Conservation (phyloP, 2,888 invertebrate genomes). For the Horisme vitalbata region DNA sequence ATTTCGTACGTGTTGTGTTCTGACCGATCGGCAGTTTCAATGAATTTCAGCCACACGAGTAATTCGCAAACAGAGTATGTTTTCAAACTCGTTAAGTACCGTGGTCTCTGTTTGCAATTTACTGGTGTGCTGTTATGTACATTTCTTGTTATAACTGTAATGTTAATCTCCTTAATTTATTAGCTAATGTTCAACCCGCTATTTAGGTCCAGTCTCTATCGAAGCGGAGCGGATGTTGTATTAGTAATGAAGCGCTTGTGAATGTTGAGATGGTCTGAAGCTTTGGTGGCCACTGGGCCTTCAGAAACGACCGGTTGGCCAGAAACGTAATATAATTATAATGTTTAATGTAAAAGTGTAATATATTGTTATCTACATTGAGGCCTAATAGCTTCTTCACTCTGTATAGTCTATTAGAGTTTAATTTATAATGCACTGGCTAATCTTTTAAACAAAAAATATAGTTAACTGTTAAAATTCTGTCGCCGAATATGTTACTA, state of each 20-base stretch:
- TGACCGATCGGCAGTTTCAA: conserved; percentile 9
- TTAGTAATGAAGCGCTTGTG: not conserved
- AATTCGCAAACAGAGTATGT: conserved; percentile 1
- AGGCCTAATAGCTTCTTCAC: conserved; percentile 60
- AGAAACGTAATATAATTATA: conserved; percentile 21
- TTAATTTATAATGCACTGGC: conserved; percentile 33
- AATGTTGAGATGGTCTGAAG: not conserved
- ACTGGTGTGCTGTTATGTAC: conserved; percentile 26
- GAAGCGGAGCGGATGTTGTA: not conserved
- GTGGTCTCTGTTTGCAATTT: conserved; percentile 1
- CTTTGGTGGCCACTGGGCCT: not conserved
- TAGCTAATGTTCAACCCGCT: conserved; percentile 7
- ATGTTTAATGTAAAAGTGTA: conserved; percentile 47
- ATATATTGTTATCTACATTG: conserved; percentile 55
- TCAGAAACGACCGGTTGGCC: conserved; percentile 24
- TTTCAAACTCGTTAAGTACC: not conserved
- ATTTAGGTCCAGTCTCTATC: not conserved
- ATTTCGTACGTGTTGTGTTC: conserved; percentile 9
- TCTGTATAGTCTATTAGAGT: conserved; percentile 47
- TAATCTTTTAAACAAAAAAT: conserved; percentile 8
- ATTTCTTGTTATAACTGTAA: conserved; percentile 26
- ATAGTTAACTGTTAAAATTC: not conserved
- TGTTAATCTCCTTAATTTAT: conserved; percentile 22
- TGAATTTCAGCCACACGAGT: conserved; percentile 2
- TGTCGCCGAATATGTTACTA: not conserved